Evolutionary conservation across 2,797 vertebrate genomes (phyloP).

Genomic region (Oryzias dopingdopingensis): DNA sequence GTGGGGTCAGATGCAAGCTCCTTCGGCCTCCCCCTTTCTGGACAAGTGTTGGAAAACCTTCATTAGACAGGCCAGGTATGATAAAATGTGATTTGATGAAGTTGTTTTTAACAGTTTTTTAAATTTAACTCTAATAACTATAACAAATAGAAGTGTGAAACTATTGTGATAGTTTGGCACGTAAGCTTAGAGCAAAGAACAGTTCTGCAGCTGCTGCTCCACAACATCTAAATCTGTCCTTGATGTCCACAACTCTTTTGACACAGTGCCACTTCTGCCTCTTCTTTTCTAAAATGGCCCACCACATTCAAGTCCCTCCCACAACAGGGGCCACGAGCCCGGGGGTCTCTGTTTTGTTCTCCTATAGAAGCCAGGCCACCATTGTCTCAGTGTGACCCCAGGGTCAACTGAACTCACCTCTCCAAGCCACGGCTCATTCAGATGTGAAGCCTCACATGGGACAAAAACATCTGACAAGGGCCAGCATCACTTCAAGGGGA

Average conservation of each 20-base stretch:
- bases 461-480: constrained; percentile 64
- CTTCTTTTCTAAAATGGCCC: constrained; percentile 60
- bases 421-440: constrained; percentile 63
- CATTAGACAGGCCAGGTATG: constrained; percentile 17
- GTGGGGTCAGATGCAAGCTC: constrained; percentile 75
- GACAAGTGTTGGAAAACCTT: constrained; percentile 38
- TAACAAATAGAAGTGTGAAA: not conserved
- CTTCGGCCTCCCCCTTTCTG: constrained; percentile 38
- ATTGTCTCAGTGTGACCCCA: constrained; percentile 72
- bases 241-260: constrained; percentile 47
- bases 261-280: constrained; percentile 35
- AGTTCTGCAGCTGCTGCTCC: constrained; percentile 11
- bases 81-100: constrained; percentile 7
- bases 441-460: constrained; percentile 56
- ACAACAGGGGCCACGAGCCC: constrained; percentile 63
- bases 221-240: constrained; percentile 19
- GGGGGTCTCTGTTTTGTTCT: constrained; percentile 72
- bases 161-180: not conserved
- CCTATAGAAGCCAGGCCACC: constrained; percentile 63
- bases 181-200: constrained; percentile 6
- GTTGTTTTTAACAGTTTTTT: not conserved
- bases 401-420: constrained; percentile 75
- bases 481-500: constrained; percentile 39
- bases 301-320: constrained; percentile 66
- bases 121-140: not conserved